Evolutionary conservation across 1,140 invertebrate genomes (phyloP).

Genomic region (Trichonephila inaurata): DNA sequence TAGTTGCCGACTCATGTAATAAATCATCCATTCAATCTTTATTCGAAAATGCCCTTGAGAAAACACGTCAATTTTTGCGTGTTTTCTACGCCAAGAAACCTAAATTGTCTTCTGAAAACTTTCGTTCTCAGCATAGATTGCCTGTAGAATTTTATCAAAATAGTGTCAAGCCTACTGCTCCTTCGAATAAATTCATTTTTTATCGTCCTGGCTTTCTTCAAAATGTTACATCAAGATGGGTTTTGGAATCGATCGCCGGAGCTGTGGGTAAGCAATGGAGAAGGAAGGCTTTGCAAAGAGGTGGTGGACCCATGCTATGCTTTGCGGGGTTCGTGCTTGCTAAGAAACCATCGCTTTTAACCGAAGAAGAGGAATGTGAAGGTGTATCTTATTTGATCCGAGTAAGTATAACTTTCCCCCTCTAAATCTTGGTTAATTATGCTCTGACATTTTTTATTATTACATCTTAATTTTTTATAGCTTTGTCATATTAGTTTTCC

Average conservation of each 20-base stretch:
- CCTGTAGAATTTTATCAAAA: constrained; percentile 50
- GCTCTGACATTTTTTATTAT: no score
- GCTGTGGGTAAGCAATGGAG: constrained; percentile 85
- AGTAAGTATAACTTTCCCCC: constrained; percentile 80
- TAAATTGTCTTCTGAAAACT: constrained; percentile 42
- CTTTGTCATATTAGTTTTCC: no score
- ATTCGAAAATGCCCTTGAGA: constrained; percentile 64
- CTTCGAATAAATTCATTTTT: constrained; percentile 51
- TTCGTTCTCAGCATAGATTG: constrained; percentile 47
- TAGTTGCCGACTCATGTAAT: constrained; percentile 14
- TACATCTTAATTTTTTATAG: no score
- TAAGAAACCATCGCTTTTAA: constrained; percentile 86
- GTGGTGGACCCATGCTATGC: constrained; percentile 85
- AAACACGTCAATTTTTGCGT: constrained; percentile 60
- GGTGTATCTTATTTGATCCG: constrained; percentile 89
- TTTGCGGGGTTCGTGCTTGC: constrained; percentile 88
- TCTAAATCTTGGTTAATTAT: no score
- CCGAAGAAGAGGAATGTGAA: constrained; percentile 89
- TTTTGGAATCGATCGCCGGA: constrained; percentile 85
- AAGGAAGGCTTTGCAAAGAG: constrained; percentile 85
- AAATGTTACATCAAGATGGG: constrained; percentile 80
- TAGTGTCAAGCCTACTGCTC: neutral
- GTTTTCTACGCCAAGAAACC: constrained; percentile 39
- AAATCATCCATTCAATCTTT: constrained; percentile 48
- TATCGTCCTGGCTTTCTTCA: constrained; percentile 54